Percentiles rank a stretch among this genome's conserved stretches.
These are phyloP conservation scores for Cryptomyrus ogoouensis DNA, from an alignment of 2,113 vertebrate genomes.

Conservation along the genomic window DNA sequence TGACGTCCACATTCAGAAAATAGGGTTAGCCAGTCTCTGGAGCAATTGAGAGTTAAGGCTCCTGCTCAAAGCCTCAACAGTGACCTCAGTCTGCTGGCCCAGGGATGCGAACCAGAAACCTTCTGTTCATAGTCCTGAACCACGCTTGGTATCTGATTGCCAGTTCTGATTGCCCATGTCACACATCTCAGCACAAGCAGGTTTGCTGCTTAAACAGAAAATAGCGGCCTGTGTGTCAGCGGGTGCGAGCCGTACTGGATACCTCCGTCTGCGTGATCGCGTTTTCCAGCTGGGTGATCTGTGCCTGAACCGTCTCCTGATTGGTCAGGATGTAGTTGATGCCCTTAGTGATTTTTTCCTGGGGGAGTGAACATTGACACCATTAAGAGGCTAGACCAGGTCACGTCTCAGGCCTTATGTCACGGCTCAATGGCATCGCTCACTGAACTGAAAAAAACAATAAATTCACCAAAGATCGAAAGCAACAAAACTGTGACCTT, in stretches of 20 bases:
- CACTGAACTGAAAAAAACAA: neutral
- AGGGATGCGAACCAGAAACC: neutral
- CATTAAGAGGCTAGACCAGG: neutral
- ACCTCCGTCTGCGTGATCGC: slow-evolving; percentile 86
- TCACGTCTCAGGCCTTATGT: neutral
- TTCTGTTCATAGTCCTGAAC: neutral
- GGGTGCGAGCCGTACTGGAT: slow-evolving; percentile 15
- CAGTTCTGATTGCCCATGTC: neutral
- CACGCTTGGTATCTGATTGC: neutral
- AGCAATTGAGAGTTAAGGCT: neutral
- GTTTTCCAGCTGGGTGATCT: slow-evolving; percentile 84
- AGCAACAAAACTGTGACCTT: neutral
- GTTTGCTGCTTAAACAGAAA: neutral
- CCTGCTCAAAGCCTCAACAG: neutral
- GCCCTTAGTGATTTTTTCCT: slow-evolving; percentile 90
- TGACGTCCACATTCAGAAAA: neutral
- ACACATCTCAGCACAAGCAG: neutral
- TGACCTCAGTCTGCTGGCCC: neutral
- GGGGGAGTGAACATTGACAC: slow-evolving; percentile 24
- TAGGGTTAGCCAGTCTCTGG: neutral
- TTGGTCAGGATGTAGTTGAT: slow-evolving; percentile 82
- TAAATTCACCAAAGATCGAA: neutral
- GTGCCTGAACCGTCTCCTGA: slow-evolving; percentile 83
- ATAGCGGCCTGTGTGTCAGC: neutral
- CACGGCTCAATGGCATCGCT: neutral